Evolutionary conservation across 2,797 vertebrate genomes (phyloP).

Genomic region (Phyllotis vaccarum): DNA sequence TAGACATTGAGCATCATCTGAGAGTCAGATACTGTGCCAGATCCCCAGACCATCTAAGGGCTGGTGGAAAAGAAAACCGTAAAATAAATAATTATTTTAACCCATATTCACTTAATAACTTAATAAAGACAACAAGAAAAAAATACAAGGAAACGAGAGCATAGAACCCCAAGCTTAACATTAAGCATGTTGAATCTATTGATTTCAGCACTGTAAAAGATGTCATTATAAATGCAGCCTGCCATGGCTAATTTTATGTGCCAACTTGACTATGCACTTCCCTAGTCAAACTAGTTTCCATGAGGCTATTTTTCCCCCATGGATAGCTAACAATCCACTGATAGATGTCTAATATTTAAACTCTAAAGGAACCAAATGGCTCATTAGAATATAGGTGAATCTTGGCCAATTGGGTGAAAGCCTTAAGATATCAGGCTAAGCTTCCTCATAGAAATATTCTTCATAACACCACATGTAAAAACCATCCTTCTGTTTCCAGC

Average conservation of each 20-base stretch:
- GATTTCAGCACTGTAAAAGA: neutral
- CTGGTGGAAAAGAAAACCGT: neutral
- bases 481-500: too few relatives aligned
- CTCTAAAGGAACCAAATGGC: neutral
- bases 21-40: neutral
- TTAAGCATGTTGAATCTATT: neutral
- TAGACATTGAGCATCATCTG: neutral
- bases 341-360: neutral
- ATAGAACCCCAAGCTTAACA: neutral
- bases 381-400: too few relatives aligned
- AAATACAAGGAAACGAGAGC: neutral
- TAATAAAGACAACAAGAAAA: neutral
- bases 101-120: neutral
- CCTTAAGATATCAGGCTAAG: too few relatives aligned
- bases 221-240: neutral
- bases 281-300: neutral
- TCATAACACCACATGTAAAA: too few relatives aligned
- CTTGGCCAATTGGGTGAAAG: too few relatives aligned
- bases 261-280: neutral
- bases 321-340: neutral
- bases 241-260: neutral
- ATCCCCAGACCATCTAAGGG: neutral
- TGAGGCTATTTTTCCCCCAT: neutral
- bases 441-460: too few relatives aligned
- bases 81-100: neutral